Conservation (phyloP, 1,140 invertebrate species). For the Atta cephalotes region DNA sequence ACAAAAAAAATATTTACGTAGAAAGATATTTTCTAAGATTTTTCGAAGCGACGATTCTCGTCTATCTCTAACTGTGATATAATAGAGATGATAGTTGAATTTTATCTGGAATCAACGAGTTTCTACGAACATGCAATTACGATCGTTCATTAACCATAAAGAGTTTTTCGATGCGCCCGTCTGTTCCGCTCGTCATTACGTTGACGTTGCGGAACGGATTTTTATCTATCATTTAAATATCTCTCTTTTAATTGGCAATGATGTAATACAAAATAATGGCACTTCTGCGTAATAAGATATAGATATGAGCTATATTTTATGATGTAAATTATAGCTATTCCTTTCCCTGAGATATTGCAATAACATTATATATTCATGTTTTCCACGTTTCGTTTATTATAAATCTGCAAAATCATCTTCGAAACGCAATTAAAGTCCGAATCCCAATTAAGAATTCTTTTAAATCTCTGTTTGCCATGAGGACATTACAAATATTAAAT, state of each 20-base stretch:
- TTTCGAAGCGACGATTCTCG: not conserved
- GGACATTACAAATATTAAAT: not conserved
- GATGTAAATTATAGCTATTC: not conserved
- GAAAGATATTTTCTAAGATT: not conserved
- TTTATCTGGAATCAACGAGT: not conserved
- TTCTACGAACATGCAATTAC: slow-evolving; percentile 18
- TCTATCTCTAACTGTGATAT: not conserved
- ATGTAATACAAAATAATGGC: not conserved
- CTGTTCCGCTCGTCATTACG: slow-evolving; percentile 11
- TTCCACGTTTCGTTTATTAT: not conserved
- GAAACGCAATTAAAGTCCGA: not conserved
- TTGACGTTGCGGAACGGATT: slow-evolving; percentile 17
- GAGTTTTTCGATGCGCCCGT: slow-evolving; percentile 17
- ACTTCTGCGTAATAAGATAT: slow-evolving; percentile 26
- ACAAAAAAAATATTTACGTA: not conserved
- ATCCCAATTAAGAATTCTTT: not conserved
- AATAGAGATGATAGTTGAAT: not conserved
- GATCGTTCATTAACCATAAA: slow-evolving; percentile 19
- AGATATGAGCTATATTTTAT: slow-evolving; percentile 32
- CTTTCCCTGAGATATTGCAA: not conserved
- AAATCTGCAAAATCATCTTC: not conserved
- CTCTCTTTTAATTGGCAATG: not conserved
- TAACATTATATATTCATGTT: not conserved
- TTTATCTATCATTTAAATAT: slow-evolving; percentile 13
- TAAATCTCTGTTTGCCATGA: not conserved